Evolutionary conservation across 2,797 vertebrate genomes (phyloP), one percentile per base, ranked within the genome.

Genomic region (Ptychobarbus kaznakovi): DNA sequence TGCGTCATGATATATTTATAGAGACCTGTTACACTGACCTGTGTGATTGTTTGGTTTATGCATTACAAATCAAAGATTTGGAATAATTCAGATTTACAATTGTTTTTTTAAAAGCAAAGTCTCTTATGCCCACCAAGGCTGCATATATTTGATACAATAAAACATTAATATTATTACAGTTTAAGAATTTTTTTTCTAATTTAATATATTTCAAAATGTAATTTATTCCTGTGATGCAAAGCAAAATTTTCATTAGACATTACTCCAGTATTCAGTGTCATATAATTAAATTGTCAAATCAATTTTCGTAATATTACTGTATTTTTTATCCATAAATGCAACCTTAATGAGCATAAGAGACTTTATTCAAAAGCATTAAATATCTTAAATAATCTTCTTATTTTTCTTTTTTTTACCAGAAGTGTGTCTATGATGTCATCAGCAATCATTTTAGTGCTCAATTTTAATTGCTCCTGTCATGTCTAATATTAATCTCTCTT

Each of bases 401-500:
- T 11, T 9, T 66, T 4, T 4, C 8, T 3, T 35, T 18, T 35
- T 66, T 66, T 7, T 5, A 32, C 6, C 56, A 35, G 63, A 66
- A 66, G 28, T 66, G 15, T 35, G 63, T 66, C 63, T 66, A 28
- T 35, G 22, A 51, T 63, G 40, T 63, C 15, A 28, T 44, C n/a
- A 77, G 3, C 22, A 4, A 40, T 63, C 1, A 22, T 79, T 46
- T 65, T 46, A 32, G 16, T 25, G 65, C 38, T 61, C 25, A 4
- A 61, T 61, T 65, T 65, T 0, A 79, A 79, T 46, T 20, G 15
- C 16, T 79, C 16, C 28, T 44, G 40, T 79, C 77, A 20, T 28
- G 58, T 46, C 58, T 80, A 80, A 80, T 32, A 46, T 40, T 28
- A 73, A 74, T 5, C 22, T 32, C 32, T 76, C 28, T 56, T 11